These are phyloP conservation scores for Macrosteles quadrilineatus DNA, from an alignment of 1,140 invertebrate genomes.

Conservation along the genomic window DNA sequence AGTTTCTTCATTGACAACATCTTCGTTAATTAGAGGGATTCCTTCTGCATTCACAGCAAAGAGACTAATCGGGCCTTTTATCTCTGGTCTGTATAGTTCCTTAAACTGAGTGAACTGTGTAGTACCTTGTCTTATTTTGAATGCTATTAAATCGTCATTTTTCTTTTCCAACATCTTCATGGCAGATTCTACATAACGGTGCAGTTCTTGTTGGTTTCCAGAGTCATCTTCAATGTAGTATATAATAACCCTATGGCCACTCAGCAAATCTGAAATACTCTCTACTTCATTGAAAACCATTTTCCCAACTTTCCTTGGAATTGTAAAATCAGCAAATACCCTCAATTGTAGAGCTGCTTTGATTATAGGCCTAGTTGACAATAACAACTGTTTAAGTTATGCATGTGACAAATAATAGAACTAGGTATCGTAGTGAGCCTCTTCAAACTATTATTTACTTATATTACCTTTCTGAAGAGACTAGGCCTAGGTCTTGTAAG, in stretches of 20 bases:
- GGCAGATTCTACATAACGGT: neutral
- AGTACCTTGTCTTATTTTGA: neutral
- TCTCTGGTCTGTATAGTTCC: neutral
- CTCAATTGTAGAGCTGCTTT: too few relatives aligned
- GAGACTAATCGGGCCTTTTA: neutral
- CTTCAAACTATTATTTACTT: too few relatives aligned
- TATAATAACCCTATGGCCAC: neutral
- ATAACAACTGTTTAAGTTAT: too few relatives aligned
- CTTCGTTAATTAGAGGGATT: neutral
- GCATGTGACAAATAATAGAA: too few relatives aligned
- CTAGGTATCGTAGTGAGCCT: too few relatives aligned
- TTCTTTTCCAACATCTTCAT: neutral
- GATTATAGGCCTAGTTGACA: too few relatives aligned
- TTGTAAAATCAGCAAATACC: too few relatives aligned
- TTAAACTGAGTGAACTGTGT: neutral
- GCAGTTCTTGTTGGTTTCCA: neutral
- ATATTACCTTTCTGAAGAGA: too few relatives aligned
- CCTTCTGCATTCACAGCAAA: slow-evolving; percentile 3
- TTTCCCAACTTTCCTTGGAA: too few relatives aligned
- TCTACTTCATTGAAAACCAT: too few relatives aligned
- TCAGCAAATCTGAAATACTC: neutral
- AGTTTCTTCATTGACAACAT: neutral
- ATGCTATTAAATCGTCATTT: neutral
- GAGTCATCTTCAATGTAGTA: neutral
- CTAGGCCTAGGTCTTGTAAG: too few relatives aligned